A percentile compares a stretch with the other conserved stretches of the same genome.
Conservation (phyloP, 2,888 invertebrate genomes). For the Priocnemis perturbator region DNA sequence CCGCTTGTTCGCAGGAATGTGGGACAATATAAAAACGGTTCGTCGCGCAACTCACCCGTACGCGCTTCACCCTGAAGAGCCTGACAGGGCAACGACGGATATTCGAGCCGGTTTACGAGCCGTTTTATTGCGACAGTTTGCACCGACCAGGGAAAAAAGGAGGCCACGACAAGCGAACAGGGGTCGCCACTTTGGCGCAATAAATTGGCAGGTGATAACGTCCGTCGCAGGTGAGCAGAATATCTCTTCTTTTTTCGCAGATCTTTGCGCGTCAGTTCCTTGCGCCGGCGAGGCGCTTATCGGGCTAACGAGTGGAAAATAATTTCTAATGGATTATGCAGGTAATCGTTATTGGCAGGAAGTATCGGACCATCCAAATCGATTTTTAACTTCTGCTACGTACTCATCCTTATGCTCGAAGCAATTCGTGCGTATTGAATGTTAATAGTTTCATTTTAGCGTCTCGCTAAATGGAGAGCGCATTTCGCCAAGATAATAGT, state of each 20-base stretch:
- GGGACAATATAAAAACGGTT: slow-evolving; percentile 9
- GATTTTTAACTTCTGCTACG: too few species aligned
- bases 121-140: slow-evolving; percentile 23
- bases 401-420: too few species aligned
- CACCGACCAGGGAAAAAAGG: slow-evolving; percentile 20
- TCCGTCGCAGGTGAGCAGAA: slow-evolving; percentile 8
- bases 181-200: slow-evolving; percentile 30
- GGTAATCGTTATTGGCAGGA: too few species aligned
- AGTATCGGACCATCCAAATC: too few species aligned
- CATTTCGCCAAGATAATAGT: too few species aligned
- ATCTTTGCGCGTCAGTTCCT: background rate
- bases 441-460: too few species aligned
- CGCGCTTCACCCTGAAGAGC: slow-evolving; percentile 15
- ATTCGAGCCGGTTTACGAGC: slow-evolving; percentile 34
- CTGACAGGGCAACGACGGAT: slow-evolving; percentile 29
- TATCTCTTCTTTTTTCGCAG: background rate
- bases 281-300: too few species aligned
- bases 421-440: too few species aligned
- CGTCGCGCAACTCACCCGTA: slow-evolving; percentile 1
- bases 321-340: too few species aligned
- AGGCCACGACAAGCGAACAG: slow-evolving; percentile 30
- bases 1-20: background rate
- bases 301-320: too few species aligned
- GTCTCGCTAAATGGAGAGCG: too few species aligned
- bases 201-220: slow-evolving; percentile 44